Evolutionary conservation across 2,888 invertebrate genomes (phyloP).

Genomic region (Cryptosula pallasiana): DNA sequence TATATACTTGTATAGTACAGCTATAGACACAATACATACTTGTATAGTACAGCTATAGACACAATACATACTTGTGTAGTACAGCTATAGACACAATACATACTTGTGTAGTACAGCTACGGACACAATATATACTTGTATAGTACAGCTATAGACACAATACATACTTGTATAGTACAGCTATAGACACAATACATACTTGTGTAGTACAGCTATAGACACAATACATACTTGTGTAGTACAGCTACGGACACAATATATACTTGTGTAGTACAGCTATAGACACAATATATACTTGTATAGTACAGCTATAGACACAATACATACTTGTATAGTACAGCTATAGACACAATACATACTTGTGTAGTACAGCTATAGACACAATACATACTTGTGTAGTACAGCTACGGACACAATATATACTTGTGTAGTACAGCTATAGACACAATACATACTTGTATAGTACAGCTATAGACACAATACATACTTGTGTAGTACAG

Average conservation of each 20-base stretch:
- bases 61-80: conserved; percentile 75
- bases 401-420: conserved; percentile 94
- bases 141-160: conserved; percentile 92
- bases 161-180: conserved; percentile 76
- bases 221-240: conserved; percentile 75
- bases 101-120: conserved; percentile 82
- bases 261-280: conserved; percentile 82
- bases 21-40: conserved; percentile 79
- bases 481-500: conserved; percentile 76
- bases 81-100: conserved; percentile 94
- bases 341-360: conserved; percentile 79
- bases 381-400: conserved; percentile 75
- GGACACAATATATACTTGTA: conserved; percentile 78
- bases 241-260: conserved; percentile 94
- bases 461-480: conserved; percentile 92
- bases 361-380: conserved; percentile 89
- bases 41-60: conserved; percentile 89
- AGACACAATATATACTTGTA: conserved; percentile 78
- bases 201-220: conserved; percentile 89
- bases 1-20: conserved; percentile 76
- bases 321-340: conserved; percentile 76
- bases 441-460: conserved; percentile 78
- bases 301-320: conserved; percentile 92
- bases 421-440: conserved; percentile 82
- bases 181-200: conserved; percentile 79